phyloP scores from a whole-genome alignment of 2,113 vertebrate species.

The Telmatochromis sp. region DNA sequence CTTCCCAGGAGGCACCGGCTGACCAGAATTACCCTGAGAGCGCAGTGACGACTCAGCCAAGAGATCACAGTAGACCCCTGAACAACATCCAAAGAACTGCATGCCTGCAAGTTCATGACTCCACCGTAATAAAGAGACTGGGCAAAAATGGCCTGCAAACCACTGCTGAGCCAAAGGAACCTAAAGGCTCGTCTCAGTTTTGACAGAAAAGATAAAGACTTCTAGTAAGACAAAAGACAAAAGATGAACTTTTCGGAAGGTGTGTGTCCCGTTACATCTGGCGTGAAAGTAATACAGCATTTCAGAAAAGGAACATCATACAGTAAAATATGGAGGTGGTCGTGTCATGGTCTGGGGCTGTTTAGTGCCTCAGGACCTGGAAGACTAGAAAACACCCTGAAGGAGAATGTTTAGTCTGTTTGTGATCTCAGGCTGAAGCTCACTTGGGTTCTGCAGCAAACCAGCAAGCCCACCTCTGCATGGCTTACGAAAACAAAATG shows the following conservation, averaged over 20 bases:
- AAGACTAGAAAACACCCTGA: neutral
- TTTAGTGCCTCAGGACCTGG: neutral
- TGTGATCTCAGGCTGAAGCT: neutral
- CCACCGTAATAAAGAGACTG: neutral
- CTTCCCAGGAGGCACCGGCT: neutral
- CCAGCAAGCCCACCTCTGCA: neutral
- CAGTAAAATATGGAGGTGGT: neutral
- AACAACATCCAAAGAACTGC: neutral
- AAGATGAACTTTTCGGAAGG: neutral
- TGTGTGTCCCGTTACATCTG: neutral
- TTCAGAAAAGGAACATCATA: neutral
- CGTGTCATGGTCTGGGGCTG: neutral
- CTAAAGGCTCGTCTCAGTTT: neutral
- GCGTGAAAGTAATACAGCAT: rapidly evolving
- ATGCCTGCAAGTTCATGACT: neutral
- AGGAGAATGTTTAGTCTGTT: neutral
- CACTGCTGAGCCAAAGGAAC: neutral
- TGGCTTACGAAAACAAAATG: neutral
- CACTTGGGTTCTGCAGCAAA: neutral
- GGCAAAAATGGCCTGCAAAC: neutral
- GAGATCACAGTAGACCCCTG: neutral
- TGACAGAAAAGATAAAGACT: neutral
- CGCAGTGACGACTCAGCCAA: neutral
- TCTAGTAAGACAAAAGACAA: neutral
- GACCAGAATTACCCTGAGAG: neutral